phyloP scores from a whole-genome alignment of 2,888 invertebrate genomes.

The Subacronicta megacephala region DNA sequence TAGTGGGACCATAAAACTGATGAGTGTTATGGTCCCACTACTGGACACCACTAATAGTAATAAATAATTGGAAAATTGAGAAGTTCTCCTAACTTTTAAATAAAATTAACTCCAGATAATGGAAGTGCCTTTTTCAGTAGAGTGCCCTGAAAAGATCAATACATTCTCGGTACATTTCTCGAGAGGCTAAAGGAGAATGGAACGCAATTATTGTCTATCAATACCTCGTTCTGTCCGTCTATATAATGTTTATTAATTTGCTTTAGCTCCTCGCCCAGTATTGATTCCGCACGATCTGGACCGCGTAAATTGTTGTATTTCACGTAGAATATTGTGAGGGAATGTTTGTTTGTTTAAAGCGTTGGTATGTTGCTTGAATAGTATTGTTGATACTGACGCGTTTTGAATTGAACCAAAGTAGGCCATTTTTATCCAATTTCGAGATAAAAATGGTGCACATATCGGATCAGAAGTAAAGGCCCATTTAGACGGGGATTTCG shows the following conservation, averaged over 20 bases:
- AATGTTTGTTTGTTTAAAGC: constrained; percentile 25
- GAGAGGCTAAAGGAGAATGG: constrained; percentile 9
- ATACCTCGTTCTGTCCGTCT: neutral
- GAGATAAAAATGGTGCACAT: neutral
- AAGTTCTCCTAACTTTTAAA: neutral
- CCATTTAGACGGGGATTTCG: too few relatives aligned
- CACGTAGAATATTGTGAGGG: constrained; percentile 8
- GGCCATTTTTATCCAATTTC: neutral
- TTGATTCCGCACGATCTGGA: constrained; percentile 6
- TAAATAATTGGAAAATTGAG: neutral
- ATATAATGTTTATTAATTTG: constrained; percentile 16
- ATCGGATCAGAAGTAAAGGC: too few relatives aligned
- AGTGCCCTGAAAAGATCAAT: constrained; percentile 17
- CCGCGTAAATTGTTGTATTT: constrained; percentile 11
- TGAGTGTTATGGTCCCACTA: too few relatives aligned
- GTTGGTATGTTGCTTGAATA: constrained; percentile 14
- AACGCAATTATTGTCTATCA: constrained; percentile 19
- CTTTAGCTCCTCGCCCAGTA: neutral
- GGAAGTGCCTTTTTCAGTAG: constrained; percentile 3
- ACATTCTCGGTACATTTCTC: constrained; percentile 21
- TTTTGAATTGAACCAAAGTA: neutral
- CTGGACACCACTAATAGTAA: too few relatives aligned
- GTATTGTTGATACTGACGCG: constrained; percentile 5
- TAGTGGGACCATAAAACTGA: too few relatives aligned
- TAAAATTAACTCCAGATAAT: neutral